Percentiles rank a stretch among this genome's conserved stretches.
phyloP scores from a whole-genome alignment of 2,888 invertebrate species.

The Junonia oenone region DNA sequence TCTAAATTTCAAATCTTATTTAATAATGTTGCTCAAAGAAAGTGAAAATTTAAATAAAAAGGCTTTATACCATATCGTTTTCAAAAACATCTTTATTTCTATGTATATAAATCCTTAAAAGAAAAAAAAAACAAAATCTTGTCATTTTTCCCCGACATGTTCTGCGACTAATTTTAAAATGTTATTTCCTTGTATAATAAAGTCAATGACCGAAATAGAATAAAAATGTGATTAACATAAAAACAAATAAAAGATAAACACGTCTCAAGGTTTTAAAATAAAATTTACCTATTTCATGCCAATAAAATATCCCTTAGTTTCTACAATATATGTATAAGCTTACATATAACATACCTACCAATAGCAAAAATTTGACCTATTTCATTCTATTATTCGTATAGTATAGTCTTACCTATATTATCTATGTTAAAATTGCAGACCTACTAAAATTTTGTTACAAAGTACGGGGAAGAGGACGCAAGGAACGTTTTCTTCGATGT shows the following conservation, averaged over 20 bases:
- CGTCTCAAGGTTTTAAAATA: slow-evolving; percentile 27
- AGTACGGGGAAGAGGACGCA: slow-evolving; percentile 37
- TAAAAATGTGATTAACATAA: slow-evolving; percentile 25
- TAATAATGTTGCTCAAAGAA: slow-evolving; percentile 33
- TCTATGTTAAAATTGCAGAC: slow-evolving; percentile 36
- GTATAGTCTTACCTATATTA: slow-evolving; percentile 5
- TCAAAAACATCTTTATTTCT: background rate
- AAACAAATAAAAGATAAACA: slow-evolving; percentile 20
- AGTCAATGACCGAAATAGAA: slow-evolving; percentile 49
- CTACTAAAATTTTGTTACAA: slow-evolving; percentile 57
- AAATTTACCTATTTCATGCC: slow-evolving; percentile 10
- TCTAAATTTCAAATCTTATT: slow-evolving; percentile 70
- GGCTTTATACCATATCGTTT: background rate
- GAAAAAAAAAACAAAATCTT: slow-evolving; percentile 9
- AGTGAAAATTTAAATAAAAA: background rate
- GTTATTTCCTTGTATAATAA: slow-evolving; percentile 45
- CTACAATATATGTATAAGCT: too few species aligned
- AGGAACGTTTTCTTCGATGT: slow-evolving; percentile 42
- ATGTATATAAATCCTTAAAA: slow-evolving; percentile 5
- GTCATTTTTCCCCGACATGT: slow-evolving; percentile 5
- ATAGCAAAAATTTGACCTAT: background rate
- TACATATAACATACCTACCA: too few species aligned
- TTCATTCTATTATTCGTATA: slow-evolving; percentile 8
- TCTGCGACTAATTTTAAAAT: slow-evolving; percentile 29
- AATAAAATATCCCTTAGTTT: background rate